Evolutionary conservation across 1,140 invertebrate species (phyloP), one percentile per base, ranked within the genome.

Genomic region (Bombus superbus): DNA sequence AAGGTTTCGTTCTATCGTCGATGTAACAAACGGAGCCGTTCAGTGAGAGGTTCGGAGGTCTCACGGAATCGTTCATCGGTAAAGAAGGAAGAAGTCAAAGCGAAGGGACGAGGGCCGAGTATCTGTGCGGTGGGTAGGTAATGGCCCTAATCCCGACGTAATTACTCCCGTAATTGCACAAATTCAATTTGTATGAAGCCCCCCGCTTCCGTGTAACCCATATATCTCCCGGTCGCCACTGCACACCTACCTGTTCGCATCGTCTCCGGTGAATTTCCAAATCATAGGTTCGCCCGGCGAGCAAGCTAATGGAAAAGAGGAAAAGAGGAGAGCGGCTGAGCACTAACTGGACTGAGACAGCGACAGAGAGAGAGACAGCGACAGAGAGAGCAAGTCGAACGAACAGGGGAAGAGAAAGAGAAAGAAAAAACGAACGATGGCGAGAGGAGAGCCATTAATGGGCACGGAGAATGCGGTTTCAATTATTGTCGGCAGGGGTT

Each of bases 121-220:
- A 40, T 62, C 89, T 59, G 73, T 44, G 64, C 32, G 42, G 35
- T 64, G 88, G 86, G 89, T 88, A 83, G 82, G 92, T 93, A 94
- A 94, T 93, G 92, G 92, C 89, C 91, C 92, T 94, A 93, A 94
- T 94, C 93, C 90, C 89, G 81, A 86, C 88, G 93, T 94, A 94
- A 94, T 94, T 94, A 93, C 93, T 93, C 87, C 85, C 91, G 92
- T 94, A 94, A 94, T 94, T 94, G 91, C 94, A 87, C 91, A 93
- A 94, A 94, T 94, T 93, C 93, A 94, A 93, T 94, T 94, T 94
- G 92, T 93, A 93, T 92, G 93, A 93, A 93, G 92, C 91, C 82
- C 68, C 38, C 53, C 89, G 88, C 86, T 90, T 90, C 91, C 87
- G 88, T 90, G 92, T 92, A 92, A 92, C 90, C 92, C 91, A 93